Evolutionary conservation across 2,113 vertebrate genomes (phyloP).

Genomic region (Sialia sialis): DNA sequence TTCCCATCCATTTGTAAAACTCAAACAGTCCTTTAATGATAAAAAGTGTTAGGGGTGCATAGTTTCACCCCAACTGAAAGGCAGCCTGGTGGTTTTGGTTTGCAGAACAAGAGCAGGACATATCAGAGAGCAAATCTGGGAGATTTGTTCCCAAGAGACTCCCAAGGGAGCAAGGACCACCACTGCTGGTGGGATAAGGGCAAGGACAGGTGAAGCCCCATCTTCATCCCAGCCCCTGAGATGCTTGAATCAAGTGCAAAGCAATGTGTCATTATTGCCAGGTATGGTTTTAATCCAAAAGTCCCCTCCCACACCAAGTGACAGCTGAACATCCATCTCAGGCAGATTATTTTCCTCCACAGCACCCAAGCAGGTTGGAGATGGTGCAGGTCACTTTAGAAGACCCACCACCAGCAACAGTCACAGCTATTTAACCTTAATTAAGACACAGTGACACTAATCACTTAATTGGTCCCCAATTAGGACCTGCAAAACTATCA

Average conservation of each 20-base stretch:
- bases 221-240: neutral
- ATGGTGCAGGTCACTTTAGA: neutral
- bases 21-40: neutral
- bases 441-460: neutral
- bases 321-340: neutral
- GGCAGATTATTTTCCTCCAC: neutral
- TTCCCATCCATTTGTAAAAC: neutral
- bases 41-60: neutral
- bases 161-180: neutral
- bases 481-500: neutral
- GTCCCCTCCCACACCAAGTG: neutral
- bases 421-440: neutral
- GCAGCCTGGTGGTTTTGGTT: neutral
- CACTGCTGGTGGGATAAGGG: accelerated
- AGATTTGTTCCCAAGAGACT: neutral
- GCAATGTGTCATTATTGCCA: accelerated
- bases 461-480: neutral
- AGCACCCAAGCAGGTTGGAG: neutral
- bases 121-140: neutral
- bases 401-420: neutral
- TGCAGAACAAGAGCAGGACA: neutral
- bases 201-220: neutral
- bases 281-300: neutral
- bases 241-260: neutral
- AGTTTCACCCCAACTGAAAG: neutral